Conservation (phyloP, 2,113 vertebrate genomes). For the Rutilus rutilus region DNA sequence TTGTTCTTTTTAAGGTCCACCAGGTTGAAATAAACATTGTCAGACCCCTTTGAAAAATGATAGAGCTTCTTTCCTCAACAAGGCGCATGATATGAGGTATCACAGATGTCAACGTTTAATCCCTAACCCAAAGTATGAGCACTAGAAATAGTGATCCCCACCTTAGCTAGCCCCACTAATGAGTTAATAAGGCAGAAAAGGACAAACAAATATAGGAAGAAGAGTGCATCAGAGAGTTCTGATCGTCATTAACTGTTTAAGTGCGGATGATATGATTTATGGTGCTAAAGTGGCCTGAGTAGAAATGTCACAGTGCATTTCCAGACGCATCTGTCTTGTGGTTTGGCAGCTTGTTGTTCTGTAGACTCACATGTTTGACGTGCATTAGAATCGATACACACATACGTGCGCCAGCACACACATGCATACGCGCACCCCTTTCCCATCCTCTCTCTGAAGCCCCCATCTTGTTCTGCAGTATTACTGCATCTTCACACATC, state of each 20-base stretch:
- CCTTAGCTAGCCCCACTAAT: neutral
- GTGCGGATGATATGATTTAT: conserved; percentile 84
- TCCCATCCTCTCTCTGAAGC: conserved; percentile 43
- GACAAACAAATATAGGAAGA: neutral
- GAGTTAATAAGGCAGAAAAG: neutral
- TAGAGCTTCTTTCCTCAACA: neutral
- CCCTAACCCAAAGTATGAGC: neutral
- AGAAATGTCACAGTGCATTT: conserved; percentile 87
- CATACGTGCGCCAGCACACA: conserved; percentile 31
- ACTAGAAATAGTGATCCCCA: conserved; percentile 7
- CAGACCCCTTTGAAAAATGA: neutral
- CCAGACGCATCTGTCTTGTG: conserved; percentile 87
- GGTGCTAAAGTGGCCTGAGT: conserved; percentile 83
- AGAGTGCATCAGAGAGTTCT: neutral
- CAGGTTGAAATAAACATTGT: neutral
- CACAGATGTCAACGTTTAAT: conserved; percentile 2
- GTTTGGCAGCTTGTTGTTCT: conserved; percentile 84
- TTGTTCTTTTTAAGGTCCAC: neutral
- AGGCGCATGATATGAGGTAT: neutral
- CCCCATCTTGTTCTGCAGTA: conserved; percentile 54
- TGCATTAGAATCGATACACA: conserved; percentile 71
- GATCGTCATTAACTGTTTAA: conserved; percentile 84
- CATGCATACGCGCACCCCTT: neutral
- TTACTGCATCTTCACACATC: conserved; percentile 80
- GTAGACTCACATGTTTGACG: conserved; percentile 83